Conservation (phyloP, 2,888 invertebrate species). For the Leistus spinibarbis region DNA sequence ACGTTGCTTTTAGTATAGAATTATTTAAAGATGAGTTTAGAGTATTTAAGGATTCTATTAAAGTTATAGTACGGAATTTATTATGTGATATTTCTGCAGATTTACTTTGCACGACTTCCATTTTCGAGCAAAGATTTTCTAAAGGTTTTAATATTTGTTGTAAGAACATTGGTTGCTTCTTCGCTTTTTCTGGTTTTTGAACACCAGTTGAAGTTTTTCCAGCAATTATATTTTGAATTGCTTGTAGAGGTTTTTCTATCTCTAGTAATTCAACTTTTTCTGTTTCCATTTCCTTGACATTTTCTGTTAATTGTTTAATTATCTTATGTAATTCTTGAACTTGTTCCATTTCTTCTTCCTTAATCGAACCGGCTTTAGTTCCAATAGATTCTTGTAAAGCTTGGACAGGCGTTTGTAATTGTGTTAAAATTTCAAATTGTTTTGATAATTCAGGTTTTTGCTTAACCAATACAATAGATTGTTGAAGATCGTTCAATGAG, state of each 20-base stretch:
- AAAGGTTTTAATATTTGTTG: conserved; percentile 19
- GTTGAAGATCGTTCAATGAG: conserved; percentile 47
- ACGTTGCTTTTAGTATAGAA: conserved; percentile 23
- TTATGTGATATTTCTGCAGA: conserved; percentile 11
- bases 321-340: conserved; percentile 47
- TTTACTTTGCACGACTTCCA: conserved; percentile 16
- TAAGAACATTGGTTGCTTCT: conserved; percentile 15
- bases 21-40: conserved; percentile 23
- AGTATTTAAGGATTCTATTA: conserved; percentile 9
- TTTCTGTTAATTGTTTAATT: conserved; percentile 44
- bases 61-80: conserved; percentile 16
- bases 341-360: conserved; percentile 44
- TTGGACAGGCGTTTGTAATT: conserved; percentile 50
- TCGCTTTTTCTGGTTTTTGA: background rate
- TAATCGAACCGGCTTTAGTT: conserved; percentile 40
- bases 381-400: conserved; percentile 44
- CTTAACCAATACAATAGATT: conserved; percentile 44
- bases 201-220: background rate
- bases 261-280: conserved; percentile 35
- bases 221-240: conserved; percentile 13
- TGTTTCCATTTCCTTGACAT: conserved; percentile 29
- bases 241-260: conserved; percentile 47
- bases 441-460: conserved; percentile 46
- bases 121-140: conserved; percentile 23
- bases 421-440: conserved; percentile 47